Base-by-base conservation (phyloP, 1,140 invertebrate genomes). In the Drosophila pruinosa region DNA sequence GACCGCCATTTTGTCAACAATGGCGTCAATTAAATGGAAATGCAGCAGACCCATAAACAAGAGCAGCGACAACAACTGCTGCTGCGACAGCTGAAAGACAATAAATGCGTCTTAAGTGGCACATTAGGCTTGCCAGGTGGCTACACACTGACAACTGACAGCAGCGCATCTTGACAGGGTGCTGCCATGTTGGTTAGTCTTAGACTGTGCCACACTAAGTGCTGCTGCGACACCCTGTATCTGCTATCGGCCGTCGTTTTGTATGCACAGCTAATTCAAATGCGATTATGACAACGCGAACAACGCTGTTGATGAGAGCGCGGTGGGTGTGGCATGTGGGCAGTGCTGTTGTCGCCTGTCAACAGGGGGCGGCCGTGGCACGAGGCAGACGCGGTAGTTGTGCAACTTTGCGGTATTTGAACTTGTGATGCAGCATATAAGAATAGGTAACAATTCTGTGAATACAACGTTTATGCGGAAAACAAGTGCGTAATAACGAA, bases 1-100 rank as follows among this genome's bases (percentile, higher is more conserved):
- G 63, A 88, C 78, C 82, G 77, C 78, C 81, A 86, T 86, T 86
- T 86, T 86, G 82, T 86, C 82, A 86, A 86, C 82, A 86, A 86
- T 86, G 82, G 75, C 82, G 75, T 82, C 82, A 88, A 86, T 86
- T 86, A 86, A 88, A 86, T 86, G 78, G 78, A 86, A 86, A 88
- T 86, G 82, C 82, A 81, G 70, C 74, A 56, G 45, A 54, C 36
- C 26, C 65, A 58, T 15, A 52, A 72, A 19, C 65, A 48, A 26
- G 34, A 56, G 19, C 61, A 58, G 21, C 61, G 47, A 12, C 48
- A 57, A 14, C 58, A 47, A 15, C 67, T 52, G 15, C 72, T 39
- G 3, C 47, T 22, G 8, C 48, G 22, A 43, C 53, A 59, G 31
- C 43, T 50, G 47, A 88, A 81, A 88, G 82, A 86, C 82, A 86